Conservation (phyloP, 2,113 vertebrate genomes). For the Pseudorectes ferrugineus region DNA sequence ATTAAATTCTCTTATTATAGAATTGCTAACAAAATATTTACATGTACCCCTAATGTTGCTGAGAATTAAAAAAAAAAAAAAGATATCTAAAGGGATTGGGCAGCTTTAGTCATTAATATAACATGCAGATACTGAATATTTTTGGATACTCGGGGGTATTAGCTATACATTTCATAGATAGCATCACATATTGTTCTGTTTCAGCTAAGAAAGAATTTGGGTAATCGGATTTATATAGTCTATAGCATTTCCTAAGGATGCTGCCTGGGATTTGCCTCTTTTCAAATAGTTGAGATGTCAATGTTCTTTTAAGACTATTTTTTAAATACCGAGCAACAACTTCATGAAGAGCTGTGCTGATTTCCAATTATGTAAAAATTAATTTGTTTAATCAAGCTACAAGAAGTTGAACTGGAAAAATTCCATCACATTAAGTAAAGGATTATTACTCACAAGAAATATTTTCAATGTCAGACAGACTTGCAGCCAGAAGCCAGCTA, state of each 20-base stretch:
- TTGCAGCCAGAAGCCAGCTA: slow-evolving; percentile 3
- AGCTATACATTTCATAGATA: slow-evolving; percentile 7
- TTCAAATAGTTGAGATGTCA: slow-evolving; percentile 1
- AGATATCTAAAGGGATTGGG: background rate
- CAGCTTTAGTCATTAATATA: background rate
- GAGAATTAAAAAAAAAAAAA: background rate
- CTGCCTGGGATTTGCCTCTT: slow-evolving; percentile 23
- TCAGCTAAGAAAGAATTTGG: background rate
- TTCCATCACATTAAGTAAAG: slow-evolving; percentile 37
- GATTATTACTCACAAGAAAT: slow-evolving; percentile 46
- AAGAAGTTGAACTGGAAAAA: slow-evolving; percentile 34
- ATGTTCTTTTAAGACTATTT: slow-evolving; percentile 16
- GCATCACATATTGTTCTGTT: background rate
- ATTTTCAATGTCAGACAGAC: slow-evolving; percentile 21
- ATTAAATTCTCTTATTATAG: background rate
- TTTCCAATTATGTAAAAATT: slow-evolving; percentile 55
- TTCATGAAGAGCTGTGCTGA: background rate
- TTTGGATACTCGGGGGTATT: background rate
- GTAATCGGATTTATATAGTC: slow-evolving; percentile 25
- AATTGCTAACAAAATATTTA: background rate
- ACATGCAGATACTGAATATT: background rate
- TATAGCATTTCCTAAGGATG: background rate
- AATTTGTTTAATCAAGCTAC: slow-evolving; percentile 61
- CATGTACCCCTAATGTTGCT: background rate
- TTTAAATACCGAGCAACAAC: slow-evolving; percentile 8